phyloP scores from a whole-genome alignment of 2,797 vertebrate species.

The Botia kubotai region DNA sequence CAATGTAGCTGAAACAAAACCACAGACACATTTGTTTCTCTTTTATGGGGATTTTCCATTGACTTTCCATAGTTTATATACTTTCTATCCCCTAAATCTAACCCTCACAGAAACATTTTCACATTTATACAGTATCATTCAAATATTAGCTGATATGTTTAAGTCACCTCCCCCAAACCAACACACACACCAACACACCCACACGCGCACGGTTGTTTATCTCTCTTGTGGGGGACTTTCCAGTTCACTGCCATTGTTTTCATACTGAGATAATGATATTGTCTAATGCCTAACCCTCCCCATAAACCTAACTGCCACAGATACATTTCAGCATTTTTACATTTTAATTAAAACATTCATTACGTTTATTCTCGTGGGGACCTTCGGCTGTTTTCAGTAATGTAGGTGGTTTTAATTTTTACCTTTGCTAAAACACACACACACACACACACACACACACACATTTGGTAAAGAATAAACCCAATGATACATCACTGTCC shows the following conservation, averaged over 20 bases:
- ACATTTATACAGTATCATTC: background rate
- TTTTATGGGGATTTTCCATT: too few relatives aligned
- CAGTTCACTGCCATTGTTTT: background rate
- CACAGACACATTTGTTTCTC: too few relatives aligned
- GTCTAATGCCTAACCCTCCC: background rate
- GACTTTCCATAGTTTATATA: too few relatives aligned
- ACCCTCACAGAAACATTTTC: background rate
- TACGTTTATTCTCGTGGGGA: background rate
- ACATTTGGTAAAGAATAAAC: background rate
- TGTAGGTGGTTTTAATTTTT: background rate
- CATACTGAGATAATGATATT: conserved; percentile 9
- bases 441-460: conserved; percentile 2
- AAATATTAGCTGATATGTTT: background rate
- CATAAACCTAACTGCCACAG: background rate
- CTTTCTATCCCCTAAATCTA: background rate
- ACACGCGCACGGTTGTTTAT: background rate
- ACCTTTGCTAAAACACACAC: background rate
- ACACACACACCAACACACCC: background rate
- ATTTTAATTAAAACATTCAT: background rate
- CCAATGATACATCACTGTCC: background rate
- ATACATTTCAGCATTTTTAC: background rate
- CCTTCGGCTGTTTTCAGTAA: too few relatives aligned
- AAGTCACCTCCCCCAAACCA: background rate
- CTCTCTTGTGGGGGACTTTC: background rate
- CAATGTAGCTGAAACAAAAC: too few relatives aligned